Base-by-base conservation (phyloP, 2,797 vertebrate genomes). In the Euphonia xanthogaster region DNA sequence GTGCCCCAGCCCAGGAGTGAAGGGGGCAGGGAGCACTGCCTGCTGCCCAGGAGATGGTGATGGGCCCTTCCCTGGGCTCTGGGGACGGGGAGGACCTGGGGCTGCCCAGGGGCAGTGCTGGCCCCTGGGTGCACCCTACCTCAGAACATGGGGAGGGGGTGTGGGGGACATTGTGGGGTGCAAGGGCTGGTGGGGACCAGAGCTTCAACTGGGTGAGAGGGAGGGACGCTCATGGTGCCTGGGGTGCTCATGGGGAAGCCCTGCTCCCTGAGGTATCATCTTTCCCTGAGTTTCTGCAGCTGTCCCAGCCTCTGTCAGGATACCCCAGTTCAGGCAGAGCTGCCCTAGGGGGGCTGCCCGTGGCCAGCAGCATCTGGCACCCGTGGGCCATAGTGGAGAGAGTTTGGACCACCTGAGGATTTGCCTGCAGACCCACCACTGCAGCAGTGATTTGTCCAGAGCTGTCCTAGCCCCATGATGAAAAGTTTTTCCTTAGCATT, bases 311-410 rank as follows among this genome's bases (percentile, higher is more conserved):
- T 3, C 12, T 6, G 1, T 39, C 3, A 1, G 16, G n/a, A 5
- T n/a, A 2, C 11, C 7, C 14, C 45, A 3, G 55, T 15, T 13
- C 6, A 3, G 57, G 18, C 11, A 7, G 1, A 5, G 23, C 25
- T 0, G 0, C 8, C 7, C 1, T 0, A 2, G 4, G 8, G 16
- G 2, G 4, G 33, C 31, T 48, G 31, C 6, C 0, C 0, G 18
- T 10, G 7, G n/a, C 15, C 17, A 11, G 35, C 23, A 24, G 9
- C 67, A 11, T 62, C 16, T 8, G 7, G 2, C 4, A 5, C 37
- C 33, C 7, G 33, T 6, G 20, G 10, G 5, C 30, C 0, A 0
- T 4, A 2, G 2, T 22, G n/a, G 42, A 15, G 10, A n/a, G 48
- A 21, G 21, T 8, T 53, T 40, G 58, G 40, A 53, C 22, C 27